A percentile compares a stretch with the other conserved stretches of the same genome.
Evolutionary conservation across 1,140 invertebrate species (phyloP).

Genomic region (roundworm (Caenorhabditis elegans)): DNA sequence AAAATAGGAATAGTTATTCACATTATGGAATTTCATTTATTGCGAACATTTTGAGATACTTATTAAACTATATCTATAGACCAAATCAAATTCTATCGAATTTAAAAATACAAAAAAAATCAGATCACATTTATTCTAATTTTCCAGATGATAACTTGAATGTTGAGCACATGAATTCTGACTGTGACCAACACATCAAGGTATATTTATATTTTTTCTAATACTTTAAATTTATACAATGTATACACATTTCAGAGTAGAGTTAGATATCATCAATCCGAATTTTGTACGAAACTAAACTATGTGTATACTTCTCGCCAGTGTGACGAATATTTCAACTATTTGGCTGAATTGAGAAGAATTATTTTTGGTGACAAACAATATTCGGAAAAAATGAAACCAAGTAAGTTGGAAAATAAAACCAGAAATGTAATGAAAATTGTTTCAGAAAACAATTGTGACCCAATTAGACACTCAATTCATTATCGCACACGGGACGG

Average conservation of each 20-base stretch:
- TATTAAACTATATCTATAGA: too few relatives aligned
- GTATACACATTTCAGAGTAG: neutral
- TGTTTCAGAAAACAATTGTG: neutral
- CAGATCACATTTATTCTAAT: too few relatives aligned
- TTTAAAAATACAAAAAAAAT: too few relatives aligned
- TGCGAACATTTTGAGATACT: too few relatives aligned
- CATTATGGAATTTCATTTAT: too few relatives aligned
- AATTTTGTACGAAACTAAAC: constrained; percentile 4
- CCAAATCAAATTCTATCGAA: too few relatives aligned
- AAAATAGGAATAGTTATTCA: too few relatives aligned
- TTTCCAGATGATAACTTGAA: constrained; percentile 26
- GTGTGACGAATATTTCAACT: neutral
- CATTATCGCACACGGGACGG: neutral
- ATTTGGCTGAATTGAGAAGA: constrained; percentile 5
- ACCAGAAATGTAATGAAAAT: neutral
- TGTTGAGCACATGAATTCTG: constrained; percentile 10
- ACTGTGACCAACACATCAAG: neutral
- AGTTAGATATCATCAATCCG: neutral
- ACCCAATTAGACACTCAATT: neutral
- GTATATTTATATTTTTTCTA: neutral
- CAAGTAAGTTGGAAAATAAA: neutral
- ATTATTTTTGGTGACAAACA: neutral
- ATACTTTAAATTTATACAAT: neutral
- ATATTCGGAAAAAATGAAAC: too few relatives aligned
- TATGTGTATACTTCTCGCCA: constrained; percentile 5